Conservation (phyloP, 2,113 vertebrate species). For the Perccottus glenii region DNA sequence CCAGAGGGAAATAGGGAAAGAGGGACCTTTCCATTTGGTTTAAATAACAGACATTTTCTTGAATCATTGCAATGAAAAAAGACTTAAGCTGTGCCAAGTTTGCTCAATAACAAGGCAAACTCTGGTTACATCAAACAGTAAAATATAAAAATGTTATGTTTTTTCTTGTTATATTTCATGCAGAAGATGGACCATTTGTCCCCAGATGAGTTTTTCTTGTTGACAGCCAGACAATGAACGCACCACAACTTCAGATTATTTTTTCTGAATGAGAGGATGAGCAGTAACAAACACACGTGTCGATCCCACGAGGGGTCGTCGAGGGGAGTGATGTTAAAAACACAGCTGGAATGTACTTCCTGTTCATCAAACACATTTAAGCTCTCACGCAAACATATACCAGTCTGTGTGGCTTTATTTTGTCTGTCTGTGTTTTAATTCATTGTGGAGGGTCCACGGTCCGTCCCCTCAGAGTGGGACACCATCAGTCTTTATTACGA, state of each 20-base stretch:
- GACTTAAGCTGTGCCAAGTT: too few relatives aligned
- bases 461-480: neutral
- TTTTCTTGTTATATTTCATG: too few relatives aligned
- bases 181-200: too few relatives aligned
- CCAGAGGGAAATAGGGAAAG: too few relatives aligned
- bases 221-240: conserved; percentile 6
- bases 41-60: too few relatives aligned
- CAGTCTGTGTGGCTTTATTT: neutral
- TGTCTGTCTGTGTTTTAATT: neutral
- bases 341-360: conserved; percentile 57
- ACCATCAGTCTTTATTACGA: neutral
- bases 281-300: neutral
- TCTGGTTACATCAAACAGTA: too few relatives aligned
- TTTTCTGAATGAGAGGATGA: conserved; percentile 8
- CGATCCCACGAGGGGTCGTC: neutral
- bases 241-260: conserved; percentile 26
- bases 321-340: neutral
- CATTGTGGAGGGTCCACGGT: neutral
- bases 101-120: too few relatives aligned
- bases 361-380: conserved; percentile 21
- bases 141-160: too few relatives aligned
- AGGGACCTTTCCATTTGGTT: too few relatives aligned
- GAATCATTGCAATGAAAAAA: too few relatives aligned
- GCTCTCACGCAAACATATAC: neutral
- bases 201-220: too few relatives aligned